Evolutionary conservation across 1,140 invertebrate genomes (phyloP), one percentile per base, ranked within the genome.

Genomic region (Periplaneta americana): DNA sequence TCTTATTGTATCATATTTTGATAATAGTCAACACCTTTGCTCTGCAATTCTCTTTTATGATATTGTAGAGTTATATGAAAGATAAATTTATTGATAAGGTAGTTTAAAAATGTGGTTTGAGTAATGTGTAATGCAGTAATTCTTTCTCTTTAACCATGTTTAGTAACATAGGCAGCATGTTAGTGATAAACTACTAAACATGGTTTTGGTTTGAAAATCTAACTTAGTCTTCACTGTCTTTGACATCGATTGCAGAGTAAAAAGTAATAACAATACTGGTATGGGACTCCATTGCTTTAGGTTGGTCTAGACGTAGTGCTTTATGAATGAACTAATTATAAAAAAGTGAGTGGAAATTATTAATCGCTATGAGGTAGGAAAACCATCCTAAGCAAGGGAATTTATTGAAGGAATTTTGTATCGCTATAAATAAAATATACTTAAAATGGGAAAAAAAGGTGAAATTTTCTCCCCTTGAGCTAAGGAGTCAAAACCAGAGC

Each of bases 361-460:
- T 34, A 18, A 31, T 34, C 8, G 31, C 11, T 77, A 33, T 33
- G 31, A 36, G 8, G n/a, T 66, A 66, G 17, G 17, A 34, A 9
- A 77, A 33, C 13, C 32, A 76, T 77, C 75, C 33, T 77, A 77
- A 77, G 75, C 75, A 34, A 77, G n/a, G 75, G 75, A 22, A 34
- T 22, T 36, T 9, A 77, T 31, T 8, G 22, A 66, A 66, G 48
- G 48, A 66, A 28, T 66, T 66, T 66, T 66, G 48, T 66, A 66
- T 66, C 48, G 11, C 28, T 66, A n/a, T 66, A n/a, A 66, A 66
- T 66, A 66, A 66, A 66, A 66, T 66, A n/a, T 28, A 66, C n/a
- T 66, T 66, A n/a, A 66, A n/a, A n/a, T n/a, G 48, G 22, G 11
- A 66, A n/a, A n/a, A n/a, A n/a, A n/a, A 3, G 11, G 48, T 66